phyloP scores from a whole-genome alignment of 2,888 invertebrate species.

The Operophtera brumata region DNA sequence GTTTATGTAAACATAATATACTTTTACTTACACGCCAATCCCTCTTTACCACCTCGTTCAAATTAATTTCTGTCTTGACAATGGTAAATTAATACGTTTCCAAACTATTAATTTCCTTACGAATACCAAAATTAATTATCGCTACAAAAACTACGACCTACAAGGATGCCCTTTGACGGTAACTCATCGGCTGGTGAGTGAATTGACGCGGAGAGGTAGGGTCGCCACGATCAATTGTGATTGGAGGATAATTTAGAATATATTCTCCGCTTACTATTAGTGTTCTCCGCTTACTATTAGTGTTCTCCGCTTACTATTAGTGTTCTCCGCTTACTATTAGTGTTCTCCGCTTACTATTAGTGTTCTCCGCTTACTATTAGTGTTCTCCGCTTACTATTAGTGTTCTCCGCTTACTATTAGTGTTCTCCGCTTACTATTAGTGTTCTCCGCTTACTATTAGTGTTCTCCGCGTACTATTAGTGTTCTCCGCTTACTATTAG shows the following conservation, averaged over 20 bases:
- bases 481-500: too few species aligned
- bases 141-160: slow-evolving; percentile 57
- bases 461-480: too few species aligned
- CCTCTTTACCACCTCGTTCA: not conserved
- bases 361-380: too few species aligned
- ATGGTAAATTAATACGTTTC: slow-evolving; percentile 17
- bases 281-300: too few species aligned
- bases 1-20: not conserved
- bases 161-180: slow-evolving; percentile 40
- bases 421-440: too few species aligned
- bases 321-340: too few species aligned
- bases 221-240: slow-evolving; percentile 21
- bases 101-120: slow-evolving; percentile 31
- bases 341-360: too few species aligned
- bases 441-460: too few species aligned
- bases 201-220: slow-evolving; percentile 52
- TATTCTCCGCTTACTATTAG: too few species aligned
- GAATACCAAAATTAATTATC: slow-evolving; percentile 62
- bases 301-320: too few species aligned
- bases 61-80: slow-evolving; percentile 1
- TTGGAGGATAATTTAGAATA: not conserved
- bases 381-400: too few species aligned
- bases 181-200: slow-evolving; percentile 64
- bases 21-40: not conserved
- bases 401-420: too few species aligned